Base-by-base conservation (phyloP, 2,113 vertebrate genomes). In the Gallinago undulata region DNA sequence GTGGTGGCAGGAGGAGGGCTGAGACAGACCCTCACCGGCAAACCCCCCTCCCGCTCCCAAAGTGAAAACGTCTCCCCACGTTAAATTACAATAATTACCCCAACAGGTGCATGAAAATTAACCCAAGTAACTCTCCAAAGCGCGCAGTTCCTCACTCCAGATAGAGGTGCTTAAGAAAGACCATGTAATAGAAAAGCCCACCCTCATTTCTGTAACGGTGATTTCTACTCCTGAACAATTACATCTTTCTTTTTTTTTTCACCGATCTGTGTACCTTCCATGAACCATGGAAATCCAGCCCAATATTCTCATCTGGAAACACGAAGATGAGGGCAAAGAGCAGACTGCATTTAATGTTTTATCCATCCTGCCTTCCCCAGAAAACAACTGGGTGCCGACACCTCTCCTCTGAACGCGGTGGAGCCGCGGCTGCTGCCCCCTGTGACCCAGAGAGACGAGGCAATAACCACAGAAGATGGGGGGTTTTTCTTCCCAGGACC, bases 291-390 rank as follows among this genome's bases (percentile, higher is more conserved):
- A 92, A 91, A 91, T 73, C 85, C 43, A 31, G 59, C 31, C 70
- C 11, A 8, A 72, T 70, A 53, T 43, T 90, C 79, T 73, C 62
- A 17, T 72, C 59, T 73, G 56, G 55, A 90, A 90, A 86, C 75
- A 92, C 53, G 83, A 86, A 96, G 84, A 68, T 77, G 68, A 89
- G 88, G 90, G 93, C 84, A 85, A 92, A 50, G 4, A 91, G 79
- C 81, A 90, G 89, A 90, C n/a, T 60, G 93, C 93, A 50, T 91
- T 96, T 96, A 97, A 97, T 95, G 87, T 97, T 97, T 97, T 90
- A 96, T 95, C 96, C 95, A 90, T 79, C 82, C 89, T 95, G 96
- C 86, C 87, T 91, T 96, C 93, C 63, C 87, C 89, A 91, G 76
- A 84, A 89, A 97, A 97, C 86, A 95, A 97, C 93, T 94, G 95